These are phyloP conservation scores for Nomada fabriciana DNA, from an alignment of 2,888 invertebrate genomes.

Conservation along the genomic window DNA sequence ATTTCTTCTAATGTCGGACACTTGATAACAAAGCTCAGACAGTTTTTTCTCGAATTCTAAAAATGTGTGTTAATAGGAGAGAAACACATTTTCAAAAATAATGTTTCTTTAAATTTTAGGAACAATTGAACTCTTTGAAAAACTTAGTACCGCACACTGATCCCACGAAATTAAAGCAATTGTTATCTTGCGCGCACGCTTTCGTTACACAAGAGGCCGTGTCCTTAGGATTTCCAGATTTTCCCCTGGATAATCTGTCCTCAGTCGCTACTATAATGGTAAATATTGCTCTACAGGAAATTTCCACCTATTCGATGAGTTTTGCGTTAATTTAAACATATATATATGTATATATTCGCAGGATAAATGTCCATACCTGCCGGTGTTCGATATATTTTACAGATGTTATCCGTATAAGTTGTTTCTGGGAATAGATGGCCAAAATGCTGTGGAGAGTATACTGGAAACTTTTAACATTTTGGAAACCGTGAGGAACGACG, in stretches of 20 bases:
- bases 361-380: constrained; percentile 89
- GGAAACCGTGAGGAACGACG: constrained; percentile 25
- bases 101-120: constrained; percentile 83
- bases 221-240: constrained; percentile 92
- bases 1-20: too few relatives aligned
- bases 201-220: constrained; percentile 91
- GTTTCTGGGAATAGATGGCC: constrained; percentile 92
- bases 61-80: too few relatives aligned
- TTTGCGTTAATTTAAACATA: neutral
- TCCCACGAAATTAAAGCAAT: constrained; percentile 85
- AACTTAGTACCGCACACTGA: constrained; percentile 86
- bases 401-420: constrained; percentile 93
- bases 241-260: constrained; percentile 93
- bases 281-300: constrained; percentile 37
- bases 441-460: constrained; percentile 89
- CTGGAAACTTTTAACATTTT: constrained; percentile 87
- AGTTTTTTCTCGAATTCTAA: too few relatives aligned
- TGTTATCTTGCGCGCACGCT: constrained; percentile 89
- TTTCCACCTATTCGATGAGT: neutral
- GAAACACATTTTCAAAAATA: neutral
- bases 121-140: constrained; percentile 86
- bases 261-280: constrained; percentile 89
- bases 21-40: too few relatives aligned
- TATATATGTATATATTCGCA: constrained; percentile 81
- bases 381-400: constrained; percentile 89